A percentile compares a stretch with the other conserved stretches of the same genome.
phyloP scores from a whole-genome alignment of 2,113 vertebrate species.

The Heterocephalus glaber region DNA sequence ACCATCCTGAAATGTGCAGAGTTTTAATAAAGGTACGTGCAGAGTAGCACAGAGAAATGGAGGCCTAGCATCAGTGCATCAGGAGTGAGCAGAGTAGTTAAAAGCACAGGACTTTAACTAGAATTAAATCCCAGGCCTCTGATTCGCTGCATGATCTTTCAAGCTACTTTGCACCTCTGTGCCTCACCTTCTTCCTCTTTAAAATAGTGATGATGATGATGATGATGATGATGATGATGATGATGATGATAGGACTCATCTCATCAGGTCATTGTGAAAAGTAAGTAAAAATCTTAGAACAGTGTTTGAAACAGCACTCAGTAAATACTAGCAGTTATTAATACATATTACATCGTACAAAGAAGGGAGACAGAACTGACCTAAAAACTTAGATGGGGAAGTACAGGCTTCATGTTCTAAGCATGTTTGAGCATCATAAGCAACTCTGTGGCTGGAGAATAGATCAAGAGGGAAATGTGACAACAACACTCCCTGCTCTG shows the following conservation, averaged over 20 bases:
- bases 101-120: neutral
- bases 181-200: neutral
- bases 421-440: neutral
- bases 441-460: neutral
- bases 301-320: conserved; percentile 13
- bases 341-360: neutral
- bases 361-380: conserved; percentile 10
- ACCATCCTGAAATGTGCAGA: neutral
- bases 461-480: neutral
- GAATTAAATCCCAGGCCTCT: conserved; percentile 29
- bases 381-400: neutral
- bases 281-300: conserved; percentile 6
- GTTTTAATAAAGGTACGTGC: neutral
- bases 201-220: neutral
- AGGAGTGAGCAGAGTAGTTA: neutral
- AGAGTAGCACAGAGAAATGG: neutral
- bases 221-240: neutral
- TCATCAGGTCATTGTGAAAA: neutral
- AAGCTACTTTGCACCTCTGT: neutral
- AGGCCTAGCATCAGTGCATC: neutral
- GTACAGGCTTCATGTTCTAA: neutral
- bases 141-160: conserved; percentile 2
- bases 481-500: neutral
- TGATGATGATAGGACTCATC: neutral
- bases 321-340: conserved; percentile 33